phyloP scores from a whole-genome alignment of 1,140 invertebrate genomes.

The Drosophila persimilis region DNA sequence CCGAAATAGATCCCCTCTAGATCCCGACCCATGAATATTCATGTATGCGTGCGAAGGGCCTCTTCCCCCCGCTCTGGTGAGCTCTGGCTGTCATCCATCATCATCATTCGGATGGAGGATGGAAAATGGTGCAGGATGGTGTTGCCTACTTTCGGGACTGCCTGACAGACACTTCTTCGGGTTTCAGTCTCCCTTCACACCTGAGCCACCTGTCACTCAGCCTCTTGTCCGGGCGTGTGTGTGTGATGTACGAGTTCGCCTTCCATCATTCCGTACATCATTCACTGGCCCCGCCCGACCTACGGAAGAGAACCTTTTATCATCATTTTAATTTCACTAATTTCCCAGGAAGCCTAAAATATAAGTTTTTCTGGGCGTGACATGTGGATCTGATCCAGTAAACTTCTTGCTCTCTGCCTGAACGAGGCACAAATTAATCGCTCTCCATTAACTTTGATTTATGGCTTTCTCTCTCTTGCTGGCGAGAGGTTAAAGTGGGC shows the following conservation, averaged over 20 bases:
- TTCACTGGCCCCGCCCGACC: neutral
- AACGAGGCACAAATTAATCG: slow-evolving; percentile 66
- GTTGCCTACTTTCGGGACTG: slow-evolving; percentile 40
- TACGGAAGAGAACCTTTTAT: slow-evolving; percentile 15
- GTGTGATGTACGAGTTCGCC: slow-evolving; percentile 59
- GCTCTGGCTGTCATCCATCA: slow-evolving; percentile 28
- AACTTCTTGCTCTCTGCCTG: slow-evolving; percentile 24
- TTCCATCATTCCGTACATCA: slow-evolving; percentile 12
- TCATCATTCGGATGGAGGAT: slow-evolving; percentile 16
- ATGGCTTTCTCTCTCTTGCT: slow-evolving; percentile 36
- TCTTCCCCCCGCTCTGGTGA: neutral
- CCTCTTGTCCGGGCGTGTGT: slow-evolving; percentile 27
- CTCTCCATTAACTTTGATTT: slow-evolving; percentile 73
- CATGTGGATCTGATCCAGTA: slow-evolving; percentile 16
- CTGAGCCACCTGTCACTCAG: slow-evolving; percentile 52
- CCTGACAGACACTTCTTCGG: slow-evolving; percentile 28
- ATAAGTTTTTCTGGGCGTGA: slow-evolving; percentile 36
- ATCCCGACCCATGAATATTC: slow-evolving; percentile 6
- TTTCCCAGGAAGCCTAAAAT: slow-evolving; percentile 40
- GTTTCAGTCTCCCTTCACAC: slow-evolving; percentile 21
- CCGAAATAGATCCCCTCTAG: slow-evolving; percentile 2
- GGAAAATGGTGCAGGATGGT: slow-evolving; percentile 8
- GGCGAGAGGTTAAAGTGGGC: slow-evolving; percentile 21
- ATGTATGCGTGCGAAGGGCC: slow-evolving; percentile 18
- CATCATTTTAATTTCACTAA: slow-evolving; percentile 57